Base-by-base conservation (phyloP, 2,113 vertebrate species). In the Balaenoptera acutorostrata region DNA sequence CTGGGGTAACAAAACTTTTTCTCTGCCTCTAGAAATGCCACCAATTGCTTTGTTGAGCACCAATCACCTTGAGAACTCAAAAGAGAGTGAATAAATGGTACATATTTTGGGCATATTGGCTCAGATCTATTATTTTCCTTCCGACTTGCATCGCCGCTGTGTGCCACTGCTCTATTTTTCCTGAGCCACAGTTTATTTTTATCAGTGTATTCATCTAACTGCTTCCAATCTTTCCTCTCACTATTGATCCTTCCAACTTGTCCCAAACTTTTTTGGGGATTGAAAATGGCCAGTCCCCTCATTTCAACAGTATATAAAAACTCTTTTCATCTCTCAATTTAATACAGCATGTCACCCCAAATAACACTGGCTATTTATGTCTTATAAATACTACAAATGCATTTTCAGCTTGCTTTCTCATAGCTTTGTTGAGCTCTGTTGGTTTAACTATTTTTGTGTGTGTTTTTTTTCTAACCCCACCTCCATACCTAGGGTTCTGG, bases 351-450 rank as follows among this genome's bases (percentile, higher is more conserved):
- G 44, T 91, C 61, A 78, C 29, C 72, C 41, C 39, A 83, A 95
- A 96, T 74, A 96, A 41, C 36, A 31, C 8, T 66, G 81, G 55
- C 61, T 96, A 69, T 97, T 95, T 97, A 74, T 86, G 66, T 77
- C 77, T 93, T 83, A 95, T 77, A 96, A 97, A 84, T 89, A 72
- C 95, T 91, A 64, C 36, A 93, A 85, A 66, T 41, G 8, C 39
- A 39, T 39, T 90, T 39, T 80, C 21, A 46, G 36, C 31, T 94
- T 97, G 88, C 82, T 66, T 90, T 88, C 61, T 82, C 49, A 25
- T 41, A 63, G 36, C 29, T 96, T 84, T 72, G 44, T 77, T 69
- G 59, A 77, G 55, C 39, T 97, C 25, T 90, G 23, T 87, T 80
- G 55, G 39, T 41, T 69, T 63, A n/a, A 6, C 36, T 52, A 8